phyloP scores from a whole-genome alignment of 2,888 invertebrate genomes.

The Steinernema hermaphroditum region DNA sequence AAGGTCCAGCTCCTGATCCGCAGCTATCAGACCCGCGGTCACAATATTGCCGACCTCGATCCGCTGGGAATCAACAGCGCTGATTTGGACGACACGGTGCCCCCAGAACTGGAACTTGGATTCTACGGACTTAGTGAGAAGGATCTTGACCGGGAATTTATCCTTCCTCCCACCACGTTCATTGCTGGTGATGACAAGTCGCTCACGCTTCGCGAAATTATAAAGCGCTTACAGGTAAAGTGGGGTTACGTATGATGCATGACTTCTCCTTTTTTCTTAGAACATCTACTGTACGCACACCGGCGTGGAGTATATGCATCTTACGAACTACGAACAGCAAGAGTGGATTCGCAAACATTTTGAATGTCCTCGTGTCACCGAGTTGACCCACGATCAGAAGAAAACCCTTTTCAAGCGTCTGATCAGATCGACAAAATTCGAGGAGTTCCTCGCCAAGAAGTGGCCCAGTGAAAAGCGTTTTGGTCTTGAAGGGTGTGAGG shows the following conservation, averaged over 20 bases:
- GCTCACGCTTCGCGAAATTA: constrained; percentile 89
- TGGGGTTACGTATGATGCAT: no score
- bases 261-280: constrained; percentile 60
- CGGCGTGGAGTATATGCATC: constrained; percentile 99
- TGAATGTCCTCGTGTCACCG: constrained; percentile 83
- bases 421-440: constrained; percentile 84
- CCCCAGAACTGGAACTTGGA: constrained; percentile 89
- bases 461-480: constrained; percentile 98
- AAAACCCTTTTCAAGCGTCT: constrained; percentile 88
- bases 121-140: constrained; percentile 69
- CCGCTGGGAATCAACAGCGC: constrained; percentile 91
- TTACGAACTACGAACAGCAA: constrained; percentile 95
- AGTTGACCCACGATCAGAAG: constrained; percentile 85
- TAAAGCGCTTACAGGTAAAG: constrained; percentile 79
- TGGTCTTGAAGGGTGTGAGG: constrained; percentile 96
- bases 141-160: constrained; percentile 94
- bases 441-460: constrained; percentile 95
- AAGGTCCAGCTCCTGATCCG: constrained; percentile 98
- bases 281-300: constrained; percentile 94
- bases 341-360: constrained; percentile 97
- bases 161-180: constrained; percentile 93
- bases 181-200: constrained; percentile 78
- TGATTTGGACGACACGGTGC: constrained; percentile 73
- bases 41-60: constrained; percentile 96
- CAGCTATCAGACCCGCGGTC: constrained; percentile 99